phyloP scores from a whole-genome alignment of 2,888 invertebrate species.

The Polyommatus icarus region DNA sequence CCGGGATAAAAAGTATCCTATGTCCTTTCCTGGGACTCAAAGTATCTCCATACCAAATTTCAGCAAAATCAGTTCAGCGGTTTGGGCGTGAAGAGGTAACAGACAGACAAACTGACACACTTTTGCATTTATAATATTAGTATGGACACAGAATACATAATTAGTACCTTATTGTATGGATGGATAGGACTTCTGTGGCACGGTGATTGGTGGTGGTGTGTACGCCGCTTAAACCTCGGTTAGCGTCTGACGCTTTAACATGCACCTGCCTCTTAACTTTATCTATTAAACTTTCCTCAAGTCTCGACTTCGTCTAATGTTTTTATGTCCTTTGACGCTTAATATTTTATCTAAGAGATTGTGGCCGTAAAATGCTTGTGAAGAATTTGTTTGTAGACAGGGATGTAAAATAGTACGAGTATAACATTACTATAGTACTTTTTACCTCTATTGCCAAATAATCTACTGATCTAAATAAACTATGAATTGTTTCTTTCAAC shows the following conservation, averaged over 20 bases:
- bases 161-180: too few relatives aligned
- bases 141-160: too few relatives aligned
- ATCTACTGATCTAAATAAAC: too few relatives aligned
- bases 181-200: neutral
- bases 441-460: neutral
- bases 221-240: neutral
- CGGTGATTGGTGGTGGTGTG: neutral
- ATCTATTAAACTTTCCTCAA: slow-evolving; percentile 17
- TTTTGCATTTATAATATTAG: too few relatives aligned
- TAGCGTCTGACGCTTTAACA: neutral
- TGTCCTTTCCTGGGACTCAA: too few relatives aligned
- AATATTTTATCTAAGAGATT: slow-evolving; percentile 51
- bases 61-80: too few relatives aligned
- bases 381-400: neutral
- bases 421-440: neutral
- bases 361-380: neutral
- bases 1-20: too few relatives aligned
- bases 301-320: slow-evolving; percentile 32
- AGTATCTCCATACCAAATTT: too few relatives aligned
- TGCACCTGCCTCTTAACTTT: slow-evolving; percentile 12
- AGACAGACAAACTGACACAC: too few relatives aligned
- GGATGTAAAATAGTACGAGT: neutral
- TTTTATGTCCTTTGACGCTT: slow-evolving; percentile 88
- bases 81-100: too few relatives aligned
- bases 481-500: too few relatives aligned